Percentiles rank a stretch among this genome's conserved stretches.
phyloP scores from a whole-genome alignment of 2,797 vertebrate genomes.

The Discoglossus pictus region DNA sequence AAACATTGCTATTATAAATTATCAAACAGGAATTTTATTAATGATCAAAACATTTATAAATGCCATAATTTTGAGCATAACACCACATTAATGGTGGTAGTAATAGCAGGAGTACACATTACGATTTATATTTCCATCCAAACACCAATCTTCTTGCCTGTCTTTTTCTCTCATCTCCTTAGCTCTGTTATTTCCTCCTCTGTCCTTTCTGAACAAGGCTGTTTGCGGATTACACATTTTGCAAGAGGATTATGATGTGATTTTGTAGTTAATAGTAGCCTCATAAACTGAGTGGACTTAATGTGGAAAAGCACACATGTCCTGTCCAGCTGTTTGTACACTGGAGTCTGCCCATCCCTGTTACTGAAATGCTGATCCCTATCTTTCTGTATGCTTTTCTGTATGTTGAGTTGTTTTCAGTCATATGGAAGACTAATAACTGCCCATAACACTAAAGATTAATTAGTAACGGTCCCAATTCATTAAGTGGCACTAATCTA shows the following conservation, averaged over 20 bases:
- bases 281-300: slow-evolving; percentile 44
- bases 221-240: slow-evolving; percentile 42
- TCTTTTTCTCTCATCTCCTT: slow-evolving; percentile 3
- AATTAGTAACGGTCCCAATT: slow-evolving; percentile 44
- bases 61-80: too few relatives aligned
- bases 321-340: slow-evolving; percentile 32
- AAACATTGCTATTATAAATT: too few relatives aligned
- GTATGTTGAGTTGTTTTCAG: slow-evolving; percentile 1
- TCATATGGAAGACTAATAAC: slow-evolving; percentile 26
- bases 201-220: slow-evolving; percentile 32
- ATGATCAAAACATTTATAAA: too few relatives aligned
- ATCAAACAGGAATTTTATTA: too few relatives aligned
- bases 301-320: slow-evolving; percentile 43
- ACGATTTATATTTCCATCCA: too few relatives aligned
- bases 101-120: too few relatives aligned
- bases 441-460: slow-evolving; percentile 38
- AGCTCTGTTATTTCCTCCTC: slow-evolving; percentile 29
- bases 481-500: slow-evolving; percentile 45
- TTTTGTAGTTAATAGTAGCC: slow-evolving; percentile 49
- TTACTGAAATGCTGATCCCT: slow-evolving; percentile 2
- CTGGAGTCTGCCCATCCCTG: slow-evolving; percentile 16
- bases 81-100: too few relatives aligned
- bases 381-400: slow-evolving; percentile 11
- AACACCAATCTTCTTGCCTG: too few relatives aligned
- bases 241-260: slow-evolving; percentile 41